Percentiles rank a stretch among this genome's conserved stretches.
phyloP scores from a whole-genome alignment of 2,113 vertebrate species.

The Crotophaga sulcirostris region DNA sequence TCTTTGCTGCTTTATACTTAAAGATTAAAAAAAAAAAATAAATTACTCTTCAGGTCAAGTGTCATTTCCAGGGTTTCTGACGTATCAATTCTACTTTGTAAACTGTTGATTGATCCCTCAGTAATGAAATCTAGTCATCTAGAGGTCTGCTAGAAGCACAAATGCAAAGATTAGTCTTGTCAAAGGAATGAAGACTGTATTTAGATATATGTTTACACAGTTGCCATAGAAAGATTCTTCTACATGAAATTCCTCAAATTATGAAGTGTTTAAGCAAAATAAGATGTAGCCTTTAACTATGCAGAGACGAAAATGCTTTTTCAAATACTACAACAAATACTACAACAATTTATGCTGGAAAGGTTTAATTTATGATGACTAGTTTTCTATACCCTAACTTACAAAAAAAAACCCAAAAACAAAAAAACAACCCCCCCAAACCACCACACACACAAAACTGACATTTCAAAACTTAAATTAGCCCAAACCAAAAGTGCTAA shows the following conservation, averaged over 20 bases:
- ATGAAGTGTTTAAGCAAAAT: background rate
- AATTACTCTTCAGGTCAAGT: background rate
- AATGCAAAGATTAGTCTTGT: background rate
- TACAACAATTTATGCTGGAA: no score
- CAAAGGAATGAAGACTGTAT: background rate
- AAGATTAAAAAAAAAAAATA: background rate
- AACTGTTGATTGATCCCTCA: background rate
- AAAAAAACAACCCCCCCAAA: background rate
- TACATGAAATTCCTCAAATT: background rate
- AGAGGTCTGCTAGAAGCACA: background rate
- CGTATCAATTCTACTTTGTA: background rate
- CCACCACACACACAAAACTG: background rate
- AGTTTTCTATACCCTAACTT: background rate
- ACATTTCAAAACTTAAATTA: background rate
- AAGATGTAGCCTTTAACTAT: background rate
- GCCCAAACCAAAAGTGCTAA: background rate
- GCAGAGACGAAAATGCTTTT: background rate
- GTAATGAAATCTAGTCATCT: background rate
- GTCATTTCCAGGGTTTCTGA: background rate
- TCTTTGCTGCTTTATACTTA: background rate
- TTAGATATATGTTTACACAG: background rate
- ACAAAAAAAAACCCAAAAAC: background rate
- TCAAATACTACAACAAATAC: no score
- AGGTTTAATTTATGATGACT: background rate
- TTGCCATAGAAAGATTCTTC: background rate